Conservation (phyloP, 2,888 invertebrate species). For the Andricus quercusramuli region DNA sequence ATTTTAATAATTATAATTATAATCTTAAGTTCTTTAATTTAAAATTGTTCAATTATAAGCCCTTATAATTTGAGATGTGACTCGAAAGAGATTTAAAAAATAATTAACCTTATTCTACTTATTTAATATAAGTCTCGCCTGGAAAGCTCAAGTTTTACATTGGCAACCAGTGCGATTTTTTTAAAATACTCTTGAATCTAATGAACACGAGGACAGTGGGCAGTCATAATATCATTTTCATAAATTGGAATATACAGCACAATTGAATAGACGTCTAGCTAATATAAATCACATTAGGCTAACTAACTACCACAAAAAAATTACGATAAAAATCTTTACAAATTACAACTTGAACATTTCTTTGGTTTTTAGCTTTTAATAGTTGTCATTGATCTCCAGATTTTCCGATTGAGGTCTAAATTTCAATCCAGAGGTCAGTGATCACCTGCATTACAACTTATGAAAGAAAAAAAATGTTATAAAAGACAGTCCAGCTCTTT, state of each 20-base stretch:
- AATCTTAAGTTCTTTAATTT: background rate
- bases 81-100: background rate
- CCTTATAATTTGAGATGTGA: background rate
- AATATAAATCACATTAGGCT: slow-evolving; percentile 27
- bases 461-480: background rate
- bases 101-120: background rate
- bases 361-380: background rate
- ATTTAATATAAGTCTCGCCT: background rate
- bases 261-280: slow-evolving; percentile 26
- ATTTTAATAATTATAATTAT: no score
- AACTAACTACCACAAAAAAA: background rate
- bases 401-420: background rate
- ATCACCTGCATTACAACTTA: background rate
- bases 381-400: background rate
- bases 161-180: slow-evolving; percentile 26
- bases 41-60: background rate
- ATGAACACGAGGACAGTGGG: slow-evolving; percentile 36
- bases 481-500: slow-evolving; percentile 51
- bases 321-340: slow-evolving; percentile 12
- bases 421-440: background rate
- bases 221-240: slow-evolving; percentile 1
- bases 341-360: background rate
- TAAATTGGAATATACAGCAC: slow-evolving; percentile 6
- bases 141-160: background rate
- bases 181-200: slow-evolving; percentile 9